phyloP scores from a whole-genome alignment of 2,113 vertebrate species.

The Gymnarchus niloticus region DNA sequence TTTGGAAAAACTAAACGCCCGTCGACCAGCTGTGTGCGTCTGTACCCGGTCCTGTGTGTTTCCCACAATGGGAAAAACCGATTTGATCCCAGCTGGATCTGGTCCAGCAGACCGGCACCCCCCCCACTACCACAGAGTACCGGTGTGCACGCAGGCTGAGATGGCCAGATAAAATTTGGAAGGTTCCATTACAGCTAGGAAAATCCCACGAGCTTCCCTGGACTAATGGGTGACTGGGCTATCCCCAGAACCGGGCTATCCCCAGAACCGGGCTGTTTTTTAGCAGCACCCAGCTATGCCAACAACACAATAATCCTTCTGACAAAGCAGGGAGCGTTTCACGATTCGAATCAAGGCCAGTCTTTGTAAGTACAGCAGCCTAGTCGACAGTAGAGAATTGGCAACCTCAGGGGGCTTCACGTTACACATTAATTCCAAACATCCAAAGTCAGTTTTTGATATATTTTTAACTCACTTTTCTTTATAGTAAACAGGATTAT shows the following conservation, averaged over 20 bases:
- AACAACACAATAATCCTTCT: conserved; percentile 6
- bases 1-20: neutral
- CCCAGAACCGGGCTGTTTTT: conserved; percentile 2
- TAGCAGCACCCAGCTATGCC: neutral
- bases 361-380: neutral
- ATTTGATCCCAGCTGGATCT: neutral
- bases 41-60: neutral
- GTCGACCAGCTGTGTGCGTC: neutral
- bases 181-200: conserved; percentile 14
- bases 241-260: neutral
- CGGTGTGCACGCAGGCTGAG: neutral
- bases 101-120: neutral
- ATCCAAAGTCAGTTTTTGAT: neutral
- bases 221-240: conserved; percentile 2
- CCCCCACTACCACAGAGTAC: neutral
- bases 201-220: conserved; percentile 13
- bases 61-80: neutral
- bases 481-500: neutral
- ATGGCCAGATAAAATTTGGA: neutral
- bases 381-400: neutral
- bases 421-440: neutral
- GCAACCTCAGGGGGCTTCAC: neutral
- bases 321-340: neutral
- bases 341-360: neutral
- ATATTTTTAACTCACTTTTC: neutral